These are phyloP conservation scores for Sula dactylatra DNA, from an alignment of 2,113 vertebrate species.

Conservation along the genomic window DNA sequence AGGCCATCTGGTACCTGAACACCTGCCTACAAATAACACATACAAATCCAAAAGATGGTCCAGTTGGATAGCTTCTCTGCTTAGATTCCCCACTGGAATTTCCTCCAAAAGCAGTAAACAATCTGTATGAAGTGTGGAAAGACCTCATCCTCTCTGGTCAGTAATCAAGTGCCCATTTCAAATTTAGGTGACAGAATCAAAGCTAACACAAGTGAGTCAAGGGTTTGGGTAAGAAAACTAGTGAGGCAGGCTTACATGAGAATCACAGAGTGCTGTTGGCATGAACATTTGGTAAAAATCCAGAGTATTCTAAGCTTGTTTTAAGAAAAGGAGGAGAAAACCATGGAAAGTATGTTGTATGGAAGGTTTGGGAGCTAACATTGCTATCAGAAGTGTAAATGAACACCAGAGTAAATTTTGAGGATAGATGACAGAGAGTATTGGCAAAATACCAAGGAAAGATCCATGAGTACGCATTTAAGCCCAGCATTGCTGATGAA, in stretches of 20 bases:
- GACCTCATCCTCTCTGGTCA: background rate
- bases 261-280: background rate
- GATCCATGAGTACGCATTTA: background rate
- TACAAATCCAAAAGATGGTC: constrained; percentile 49
- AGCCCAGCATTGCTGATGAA: background rate
- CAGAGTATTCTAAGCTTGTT: background rate
- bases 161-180: background rate
- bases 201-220: background rate
- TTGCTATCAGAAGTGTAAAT: background rate
- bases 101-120: constrained; percentile 47
- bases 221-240: background rate
- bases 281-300: background rate
- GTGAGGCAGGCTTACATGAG: background rate
- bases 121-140: constrained; percentile 6
- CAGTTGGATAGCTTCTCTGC: constrained; percentile 46
- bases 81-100: constrained; percentile 46
- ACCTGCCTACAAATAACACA: constrained; percentile 62
- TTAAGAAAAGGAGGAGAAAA: background rate
- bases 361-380: background rate
- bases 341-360: fast-evolving
- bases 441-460: background rate
- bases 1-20: constrained; percentile 70
- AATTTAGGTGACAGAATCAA: background rate
- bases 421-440: background rate
- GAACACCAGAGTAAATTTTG: background rate